Base-by-base conservation (phyloP, 2,888 invertebrate species). In the Tubulanus polymorphus region DNA sequence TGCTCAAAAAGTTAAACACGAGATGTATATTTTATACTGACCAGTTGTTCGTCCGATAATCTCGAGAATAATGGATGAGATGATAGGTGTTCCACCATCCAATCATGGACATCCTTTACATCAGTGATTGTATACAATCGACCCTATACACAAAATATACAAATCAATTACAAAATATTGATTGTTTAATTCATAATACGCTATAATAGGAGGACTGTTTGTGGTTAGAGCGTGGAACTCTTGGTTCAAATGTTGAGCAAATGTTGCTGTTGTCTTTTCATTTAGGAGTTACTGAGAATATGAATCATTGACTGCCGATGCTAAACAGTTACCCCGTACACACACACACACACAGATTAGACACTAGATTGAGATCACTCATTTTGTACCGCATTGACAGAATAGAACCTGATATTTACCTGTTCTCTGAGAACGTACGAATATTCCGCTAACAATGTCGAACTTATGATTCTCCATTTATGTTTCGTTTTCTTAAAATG, bases 401-500 rank as follows among this genome's bases (percentile, higher is more conserved):
- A n/a, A n/a, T n/a, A n/a, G n/a, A n/a, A 41, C 6, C 20, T 5
- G 3, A 5, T 20, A 79, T 82, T 81, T 81, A 91, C 94, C 71
- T 88, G 88, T 74, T 88, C 87, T 54, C 85, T 85, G 55, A 99
- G 82, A 41, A 94, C 87, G 82, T 93, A 99, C 0, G 97, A 97
- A 84, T 99, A 99, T 81, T 99, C 99, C 1, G 96, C 91, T 25
- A 99, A 82, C 32, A 97, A 82, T 67, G 89, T 88, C 68, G 89
- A 87, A 75, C 93, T 97, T 61, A 99, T 93, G 60, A 99, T 99
- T 58, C 99, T 85, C 99, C 99, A 99, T 80, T 99, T 99, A 76
- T 97, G 95, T 81, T 99, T 99, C 0, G 94, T 88, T 74, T 89
- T 93, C 79, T 99, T 99, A 79, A 99, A 99, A 82, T 99, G 99